These are phyloP conservation scores for Thripadectes ignobilis DNA, from an alignment of 2,797 vertebrate species.

Conservation along the genomic window DNA sequence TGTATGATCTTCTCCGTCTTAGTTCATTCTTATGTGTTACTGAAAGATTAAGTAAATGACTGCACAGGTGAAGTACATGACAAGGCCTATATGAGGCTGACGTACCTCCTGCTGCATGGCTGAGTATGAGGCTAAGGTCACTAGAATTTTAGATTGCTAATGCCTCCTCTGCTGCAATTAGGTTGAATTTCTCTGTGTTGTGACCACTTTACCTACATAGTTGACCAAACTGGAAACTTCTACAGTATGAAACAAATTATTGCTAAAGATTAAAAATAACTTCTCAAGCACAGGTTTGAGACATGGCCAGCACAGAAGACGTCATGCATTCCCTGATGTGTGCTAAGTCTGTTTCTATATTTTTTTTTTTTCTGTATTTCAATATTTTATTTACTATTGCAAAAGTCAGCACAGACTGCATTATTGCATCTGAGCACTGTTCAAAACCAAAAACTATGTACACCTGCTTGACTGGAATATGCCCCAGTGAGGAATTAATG, in stretches of 20 bases:
- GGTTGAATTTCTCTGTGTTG: not conserved
- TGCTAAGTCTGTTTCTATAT: not conserved
- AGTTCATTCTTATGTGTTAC: not conserved
- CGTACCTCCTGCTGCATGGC: not conserved
- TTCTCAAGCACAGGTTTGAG: not conserved
- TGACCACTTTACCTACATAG: not conserved
- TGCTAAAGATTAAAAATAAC: not conserved
- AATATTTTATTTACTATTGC: not conserved
- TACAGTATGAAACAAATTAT: not conserved
- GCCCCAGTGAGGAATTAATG: not conserved
- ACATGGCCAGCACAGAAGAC: not conserved
- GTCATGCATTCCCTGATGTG: fast-evolving
- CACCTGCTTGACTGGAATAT: fast-evolving
- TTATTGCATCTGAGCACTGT: not conserved
- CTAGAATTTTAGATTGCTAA: not conserved
- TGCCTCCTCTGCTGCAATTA: not conserved
- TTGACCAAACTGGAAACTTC: not conserved
- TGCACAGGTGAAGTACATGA: not conserved
- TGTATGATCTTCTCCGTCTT: not conserved
- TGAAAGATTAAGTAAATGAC: not conserved
- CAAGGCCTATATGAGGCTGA: not conserved
- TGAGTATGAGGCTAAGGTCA: not conserved
- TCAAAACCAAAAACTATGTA: not conserved
- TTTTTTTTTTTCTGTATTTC: too few relatives aligned
- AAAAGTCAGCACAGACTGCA: not conserved